Percentiles rank a stretch among this genome's conserved stretches.
phyloP scores from a whole-genome alignment of 2,797 vertebrate species.

The Sus cebifrons region DNA sequence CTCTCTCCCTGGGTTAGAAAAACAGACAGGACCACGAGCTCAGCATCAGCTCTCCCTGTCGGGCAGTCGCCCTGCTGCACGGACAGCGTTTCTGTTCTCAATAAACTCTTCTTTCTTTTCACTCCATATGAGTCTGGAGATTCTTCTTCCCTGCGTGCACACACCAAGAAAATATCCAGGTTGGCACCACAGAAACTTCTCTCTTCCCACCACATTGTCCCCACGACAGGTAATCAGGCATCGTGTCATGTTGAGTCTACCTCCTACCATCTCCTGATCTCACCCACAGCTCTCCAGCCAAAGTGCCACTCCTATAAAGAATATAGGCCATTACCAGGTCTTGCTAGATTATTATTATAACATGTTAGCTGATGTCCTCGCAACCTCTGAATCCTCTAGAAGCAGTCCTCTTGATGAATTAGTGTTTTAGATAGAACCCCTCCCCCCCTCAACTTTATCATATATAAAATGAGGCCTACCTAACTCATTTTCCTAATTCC shows the following conservation, averaged over 20 bases:
- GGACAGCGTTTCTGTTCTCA: too few species aligned
- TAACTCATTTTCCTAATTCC: neutral
- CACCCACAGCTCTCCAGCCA: neutral
- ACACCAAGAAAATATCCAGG: neutral
- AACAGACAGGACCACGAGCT: too few species aligned
- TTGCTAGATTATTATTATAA: too few species aligned
- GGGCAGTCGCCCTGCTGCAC: too few species aligned
- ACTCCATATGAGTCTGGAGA: too few species aligned
- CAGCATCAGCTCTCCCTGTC: too few species aligned
- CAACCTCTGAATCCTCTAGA: neutral
- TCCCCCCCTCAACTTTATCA: too few species aligned
- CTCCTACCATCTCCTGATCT: neutral
- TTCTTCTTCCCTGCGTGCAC: too few species aligned
- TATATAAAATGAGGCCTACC: neutral
- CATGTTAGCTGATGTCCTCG: neutral
- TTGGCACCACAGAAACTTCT: neutral
- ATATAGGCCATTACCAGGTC: neutral
- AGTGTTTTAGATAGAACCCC: neutral
- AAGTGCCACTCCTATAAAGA: neutral
- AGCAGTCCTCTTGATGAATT: neutral
- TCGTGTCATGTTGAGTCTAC: rapidly evolving
- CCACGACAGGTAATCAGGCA: neutral
- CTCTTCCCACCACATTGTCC: neutral
- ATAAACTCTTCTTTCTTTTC: too few species aligned
- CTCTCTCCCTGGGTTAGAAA: too few species aligned